Evolutionary conservation across 2,888 invertebrate genomes (phyloP).

Genomic region (Andrena praecox): DNA sequence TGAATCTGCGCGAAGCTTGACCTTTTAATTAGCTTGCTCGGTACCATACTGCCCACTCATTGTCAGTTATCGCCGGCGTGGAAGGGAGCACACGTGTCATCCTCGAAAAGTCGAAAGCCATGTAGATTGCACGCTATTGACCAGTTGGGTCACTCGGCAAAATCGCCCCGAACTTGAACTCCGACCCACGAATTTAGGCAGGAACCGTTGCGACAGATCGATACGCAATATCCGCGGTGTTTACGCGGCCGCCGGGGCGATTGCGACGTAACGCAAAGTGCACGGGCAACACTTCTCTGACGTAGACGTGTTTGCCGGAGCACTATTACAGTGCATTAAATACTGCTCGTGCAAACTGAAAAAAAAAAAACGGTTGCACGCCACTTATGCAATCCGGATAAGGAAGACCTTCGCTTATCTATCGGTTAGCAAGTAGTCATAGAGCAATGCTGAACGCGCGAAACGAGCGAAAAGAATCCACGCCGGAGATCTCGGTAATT

Average conservation of each 20-base stretch:
- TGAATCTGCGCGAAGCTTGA: neutral
- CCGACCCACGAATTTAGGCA: conserved; percentile 23
- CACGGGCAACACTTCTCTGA: neutral
- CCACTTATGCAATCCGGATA: conserved; percentile 15
- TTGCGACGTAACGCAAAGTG: neutral
- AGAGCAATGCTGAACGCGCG: neutral
- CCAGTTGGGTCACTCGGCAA: neutral
- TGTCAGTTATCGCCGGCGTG: neutral
- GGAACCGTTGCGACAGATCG: conserved; percentile 23
- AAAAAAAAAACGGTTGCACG: neutral
- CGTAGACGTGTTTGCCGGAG: conserved; percentile 17
- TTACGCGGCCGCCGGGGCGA: neutral
- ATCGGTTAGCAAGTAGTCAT: neutral
- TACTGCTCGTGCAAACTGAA: neutral
- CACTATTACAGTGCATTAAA: conserved; percentile 15
- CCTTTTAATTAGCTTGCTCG: neutral
- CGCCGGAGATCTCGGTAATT: neutral
- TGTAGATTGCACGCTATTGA: neutral
- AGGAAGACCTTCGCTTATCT: neutral
- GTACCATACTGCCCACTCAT: neutral
- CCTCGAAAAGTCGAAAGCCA: neutral
- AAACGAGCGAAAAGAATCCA: neutral
- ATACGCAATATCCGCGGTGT: conserved; percentile 18
- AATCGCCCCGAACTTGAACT: conserved; percentile 32
- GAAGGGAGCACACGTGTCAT: neutral